Percentiles rank a stretch among this genome's conserved stretches.
These are phyloP conservation scores for Sebastes oblongus DNA, from an alignment of 2,797 vertebrate species.

Conservation along the genomic window DNA sequence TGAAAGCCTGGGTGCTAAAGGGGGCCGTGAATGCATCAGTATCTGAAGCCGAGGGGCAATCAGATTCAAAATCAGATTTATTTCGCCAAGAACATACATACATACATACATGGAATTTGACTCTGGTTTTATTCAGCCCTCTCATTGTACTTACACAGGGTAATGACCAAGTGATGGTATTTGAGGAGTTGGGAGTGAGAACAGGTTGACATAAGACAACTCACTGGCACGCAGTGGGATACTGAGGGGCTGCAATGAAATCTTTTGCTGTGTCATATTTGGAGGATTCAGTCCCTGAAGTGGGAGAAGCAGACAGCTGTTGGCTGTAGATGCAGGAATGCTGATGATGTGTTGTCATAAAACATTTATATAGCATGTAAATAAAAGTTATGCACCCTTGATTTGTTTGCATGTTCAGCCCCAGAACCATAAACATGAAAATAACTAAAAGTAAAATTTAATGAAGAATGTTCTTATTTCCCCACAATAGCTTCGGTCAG, in stretches of 20 bases:
- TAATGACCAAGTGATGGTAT: background rate
- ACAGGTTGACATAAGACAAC: background rate
- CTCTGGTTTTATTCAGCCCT: too few species aligned
- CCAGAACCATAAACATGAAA: background rate
- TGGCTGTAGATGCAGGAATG: background rate
- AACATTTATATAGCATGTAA: background rate
- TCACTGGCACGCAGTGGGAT: background rate
- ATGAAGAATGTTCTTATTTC: background rate
- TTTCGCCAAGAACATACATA: too few species aligned
- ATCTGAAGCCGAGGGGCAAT: background rate
- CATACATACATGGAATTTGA: too few species aligned
- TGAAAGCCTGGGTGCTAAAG: too few species aligned
- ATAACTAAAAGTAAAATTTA: background rate
- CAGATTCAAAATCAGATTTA: too few species aligned
- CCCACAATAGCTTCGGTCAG: background rate
- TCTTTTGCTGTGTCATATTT: background rate
- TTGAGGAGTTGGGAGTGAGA: background rate
- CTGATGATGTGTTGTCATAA: background rate
- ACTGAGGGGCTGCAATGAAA: background rate
- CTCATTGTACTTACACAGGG: too few species aligned
- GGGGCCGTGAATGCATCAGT: background rate
- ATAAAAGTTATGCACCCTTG: background rate
- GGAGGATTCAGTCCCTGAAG: background rate
- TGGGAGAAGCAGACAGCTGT: background rate
- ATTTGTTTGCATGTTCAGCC: background rate